phyloP scores from a whole-genome alignment of 2,797 vertebrate genomes.

The Corythornis leucogaster region DNA sequence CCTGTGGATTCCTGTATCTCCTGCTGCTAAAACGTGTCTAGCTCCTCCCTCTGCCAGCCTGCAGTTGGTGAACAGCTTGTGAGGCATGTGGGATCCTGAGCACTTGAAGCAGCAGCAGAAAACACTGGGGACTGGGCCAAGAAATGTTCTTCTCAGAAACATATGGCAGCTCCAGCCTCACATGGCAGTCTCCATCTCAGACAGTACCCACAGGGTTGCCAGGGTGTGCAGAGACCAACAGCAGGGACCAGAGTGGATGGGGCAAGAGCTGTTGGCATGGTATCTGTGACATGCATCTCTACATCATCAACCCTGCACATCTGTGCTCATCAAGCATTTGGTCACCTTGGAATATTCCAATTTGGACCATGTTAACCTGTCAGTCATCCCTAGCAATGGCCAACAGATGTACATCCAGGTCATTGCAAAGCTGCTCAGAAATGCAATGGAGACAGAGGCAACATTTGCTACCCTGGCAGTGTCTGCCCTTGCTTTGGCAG shows the following conservation, averaged over 20 bases:
- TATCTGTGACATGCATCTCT: rapidly evolving
- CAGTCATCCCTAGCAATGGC: neutral
- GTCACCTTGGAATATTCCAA: neutral
- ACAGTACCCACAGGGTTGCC: neutral
- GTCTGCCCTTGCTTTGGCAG: neutral
- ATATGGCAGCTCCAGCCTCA: conserved; percentile 10
- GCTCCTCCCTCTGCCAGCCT: conserved; percentile 62
- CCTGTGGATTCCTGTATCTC: neutral
- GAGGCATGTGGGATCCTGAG: conserved; percentile 46
- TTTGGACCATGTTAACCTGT: neutral
- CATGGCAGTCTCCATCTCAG: neutral
- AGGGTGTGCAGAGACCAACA: rapidly evolving
- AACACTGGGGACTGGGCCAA: neutral
- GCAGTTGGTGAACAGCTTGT: conserved; percentile 30
- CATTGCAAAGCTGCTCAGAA: neutral
- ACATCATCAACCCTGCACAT: neutral
- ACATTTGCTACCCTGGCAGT: rapidly evolving
- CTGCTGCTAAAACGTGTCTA: neutral
- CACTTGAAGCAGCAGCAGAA: conserved; percentile 7
- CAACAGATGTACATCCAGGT: neutral
- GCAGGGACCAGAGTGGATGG: neutral
- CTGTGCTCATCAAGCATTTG: neutral
- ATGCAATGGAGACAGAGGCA: rapidly evolving
- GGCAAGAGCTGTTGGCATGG: neutral
- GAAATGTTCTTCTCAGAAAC: conserved; percentile 1